A percentile compares a stretch with the other conserved stretches of the same genome.
Evolutionary conservation across 2,113 vertebrate genomes (phyloP).

Genomic region (Bufo gargarizans): DNA sequence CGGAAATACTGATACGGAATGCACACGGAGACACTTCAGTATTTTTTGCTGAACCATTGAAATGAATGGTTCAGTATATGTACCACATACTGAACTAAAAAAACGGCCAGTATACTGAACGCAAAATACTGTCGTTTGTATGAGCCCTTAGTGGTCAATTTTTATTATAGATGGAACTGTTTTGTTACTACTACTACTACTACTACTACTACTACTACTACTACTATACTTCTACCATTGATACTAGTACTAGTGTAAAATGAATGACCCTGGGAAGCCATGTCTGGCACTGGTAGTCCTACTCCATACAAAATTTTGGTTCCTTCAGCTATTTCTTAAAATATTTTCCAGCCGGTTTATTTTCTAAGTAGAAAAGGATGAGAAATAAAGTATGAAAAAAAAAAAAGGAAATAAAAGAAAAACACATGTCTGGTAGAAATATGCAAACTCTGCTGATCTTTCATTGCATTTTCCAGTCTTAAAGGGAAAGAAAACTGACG

Average conservation of each 20-base stretch:
- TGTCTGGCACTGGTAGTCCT: too few relatives aligned
- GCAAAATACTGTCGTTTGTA: too few relatives aligned
- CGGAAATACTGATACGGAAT: too few relatives aligned
- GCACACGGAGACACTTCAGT: too few relatives aligned
- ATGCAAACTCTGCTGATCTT: slow-evolving; percentile 63
- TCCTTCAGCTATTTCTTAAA: background rate
- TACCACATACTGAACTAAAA: too few relatives aligned
- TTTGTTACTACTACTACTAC: too few relatives aligned
- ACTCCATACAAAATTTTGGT: background rate
- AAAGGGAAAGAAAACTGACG: slow-evolving; percentile 44
- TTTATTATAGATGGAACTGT: background rate
- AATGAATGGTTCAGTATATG: too few relatives aligned
- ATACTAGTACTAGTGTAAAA: background rate
- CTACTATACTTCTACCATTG: background rate
- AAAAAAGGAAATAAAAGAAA: slow-evolving; percentile 54
- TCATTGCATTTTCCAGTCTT: slow-evolving; percentile 62
- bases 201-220: too few relatives aligned
- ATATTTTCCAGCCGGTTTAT: slow-evolving; percentile 9
- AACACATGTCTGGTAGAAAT: slow-evolving; percentile 63
- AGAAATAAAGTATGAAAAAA: slow-evolving; percentile 17
- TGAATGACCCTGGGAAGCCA: background rate
- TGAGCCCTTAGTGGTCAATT: background rate
- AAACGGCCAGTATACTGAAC: too few relatives aligned
- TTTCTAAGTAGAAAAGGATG: slow-evolving; percentile 19
- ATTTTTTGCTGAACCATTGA: too few relatives aligned